A percentile compares a stretch with the other conserved stretches of the same genome.
These are phyloP conservation scores for Tachina lurida DNA, from an alignment of 2,888 invertebrate genomes.

Conservation along the genomic window DNA sequence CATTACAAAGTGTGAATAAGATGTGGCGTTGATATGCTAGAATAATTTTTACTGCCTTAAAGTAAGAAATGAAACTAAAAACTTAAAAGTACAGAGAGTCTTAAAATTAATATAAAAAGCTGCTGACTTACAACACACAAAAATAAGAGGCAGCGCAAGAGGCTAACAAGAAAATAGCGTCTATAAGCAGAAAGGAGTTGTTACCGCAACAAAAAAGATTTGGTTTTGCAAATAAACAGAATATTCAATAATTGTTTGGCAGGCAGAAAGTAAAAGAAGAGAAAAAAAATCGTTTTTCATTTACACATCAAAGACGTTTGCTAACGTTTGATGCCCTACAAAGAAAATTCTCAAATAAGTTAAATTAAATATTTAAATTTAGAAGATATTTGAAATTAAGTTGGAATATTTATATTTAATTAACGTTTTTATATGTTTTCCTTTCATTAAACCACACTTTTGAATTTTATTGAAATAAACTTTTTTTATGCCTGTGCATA, in stretches of 20 bases:
- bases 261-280: conserved; percentile 3
- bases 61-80: background rate
- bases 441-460: too few species aligned
- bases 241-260: conserved; percentile 57
- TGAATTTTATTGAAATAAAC: too few species aligned
- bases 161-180: background rate
- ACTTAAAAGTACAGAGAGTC: conserved; percentile 15
- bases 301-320: conserved; percentile 49
- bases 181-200: conserved; percentile 22
- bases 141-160: background rate
- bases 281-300: conserved; percentile 21
- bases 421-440: too few species aligned
- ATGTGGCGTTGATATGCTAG: conserved; percentile 67
- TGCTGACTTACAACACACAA: conserved; percentile 45
- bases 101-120: conserved; percentile 53
- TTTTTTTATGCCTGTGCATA: too few species aligned
- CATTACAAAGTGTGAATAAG: conserved; percentile 69
- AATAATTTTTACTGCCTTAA: conserved; percentile 58
- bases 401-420: background rate
- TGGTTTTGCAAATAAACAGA: conserved; percentile 28
- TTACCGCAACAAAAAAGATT: conserved; percentile 25
- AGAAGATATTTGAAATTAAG: background rate
- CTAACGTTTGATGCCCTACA: background rate
- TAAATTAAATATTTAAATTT: background rate
- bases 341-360: background rate